A percentile compares a stretch with the other conserved stretches of the same genome.
Evolutionary conservation across 1,140 invertebrate genomes (phyloP).

Genomic region (Lithobius niger): DNA sequence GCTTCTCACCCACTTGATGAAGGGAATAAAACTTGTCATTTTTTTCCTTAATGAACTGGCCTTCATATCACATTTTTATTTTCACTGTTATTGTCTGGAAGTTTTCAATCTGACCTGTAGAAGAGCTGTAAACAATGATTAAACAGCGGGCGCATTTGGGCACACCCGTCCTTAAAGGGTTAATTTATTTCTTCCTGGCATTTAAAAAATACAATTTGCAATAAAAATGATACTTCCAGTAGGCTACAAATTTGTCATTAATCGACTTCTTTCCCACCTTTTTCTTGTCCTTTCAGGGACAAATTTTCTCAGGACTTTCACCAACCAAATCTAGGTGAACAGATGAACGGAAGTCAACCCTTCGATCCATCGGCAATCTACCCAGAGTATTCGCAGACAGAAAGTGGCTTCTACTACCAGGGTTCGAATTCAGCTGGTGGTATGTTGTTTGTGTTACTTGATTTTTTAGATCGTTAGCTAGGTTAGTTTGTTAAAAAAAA

Average conservation of each 20-base stretch:
- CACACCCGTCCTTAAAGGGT: not conserved
- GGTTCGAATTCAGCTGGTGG: not conserved
- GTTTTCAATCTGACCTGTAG: not conserved
- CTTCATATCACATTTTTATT: no score
- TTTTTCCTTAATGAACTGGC: no score
- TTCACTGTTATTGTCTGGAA: no score
- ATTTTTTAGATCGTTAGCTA: no score
- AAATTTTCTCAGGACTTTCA: not conserved
- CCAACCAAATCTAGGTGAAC: not conserved
- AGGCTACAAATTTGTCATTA: not conserved
- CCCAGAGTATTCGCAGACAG: not conserved
- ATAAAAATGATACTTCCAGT: no score
- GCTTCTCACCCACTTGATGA: no score
- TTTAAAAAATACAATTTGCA: no score
- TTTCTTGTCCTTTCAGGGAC: not conserved
- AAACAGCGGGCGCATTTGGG: not conserved
- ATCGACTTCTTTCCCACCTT: not conserved
- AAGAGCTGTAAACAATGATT: not conserved
- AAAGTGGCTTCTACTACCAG: not conserved
- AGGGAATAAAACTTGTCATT: no score
- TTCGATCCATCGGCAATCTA: conserved; percentile 9
- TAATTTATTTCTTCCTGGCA: no score
- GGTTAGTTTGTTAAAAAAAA: no score
- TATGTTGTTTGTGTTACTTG: not conserved
- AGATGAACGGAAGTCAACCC: not conserved